Conservation (phyloP, 23 tunicate species). For the Styela clava region DNA sequence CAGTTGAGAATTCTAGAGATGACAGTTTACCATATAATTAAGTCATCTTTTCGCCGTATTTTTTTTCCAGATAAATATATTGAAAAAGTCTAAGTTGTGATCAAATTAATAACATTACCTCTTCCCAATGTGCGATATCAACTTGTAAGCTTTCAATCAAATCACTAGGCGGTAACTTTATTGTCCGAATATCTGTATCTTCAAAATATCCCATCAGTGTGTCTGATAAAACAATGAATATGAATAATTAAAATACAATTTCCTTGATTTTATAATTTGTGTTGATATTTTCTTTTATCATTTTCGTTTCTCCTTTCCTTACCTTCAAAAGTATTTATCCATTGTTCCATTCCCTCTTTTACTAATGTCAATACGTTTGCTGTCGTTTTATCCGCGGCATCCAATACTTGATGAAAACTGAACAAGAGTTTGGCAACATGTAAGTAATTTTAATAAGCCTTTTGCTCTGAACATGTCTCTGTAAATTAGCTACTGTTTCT, state of each 20-base stretch:
- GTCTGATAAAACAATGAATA: conserved; percentile 26
- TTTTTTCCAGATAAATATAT: no score
- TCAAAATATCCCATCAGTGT: conserved; percentile 33
- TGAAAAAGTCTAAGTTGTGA: not conserved
- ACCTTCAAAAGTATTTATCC: conserved; percentile 69
- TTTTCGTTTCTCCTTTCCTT: no score
- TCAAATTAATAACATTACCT: no score
- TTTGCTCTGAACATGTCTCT: no score
- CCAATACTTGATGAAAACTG: conserved; percentile 71
- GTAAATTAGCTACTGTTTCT: no score
- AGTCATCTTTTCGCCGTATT: no score
- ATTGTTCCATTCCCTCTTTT: conserved; percentile 37
- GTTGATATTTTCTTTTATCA: no score
- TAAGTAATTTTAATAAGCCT: no score
- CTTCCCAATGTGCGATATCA: conserved; percentile 54
- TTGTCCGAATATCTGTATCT: conserved; percentile 46
- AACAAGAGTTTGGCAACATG: not conserved
- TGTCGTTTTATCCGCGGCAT: conserved; percentile 58
- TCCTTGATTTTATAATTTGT: not conserved
- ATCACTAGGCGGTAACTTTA: conserved; percentile 56
- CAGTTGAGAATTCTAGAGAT: no score
- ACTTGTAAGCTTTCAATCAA: conserved; percentile 40
- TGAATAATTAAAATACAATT: no score
- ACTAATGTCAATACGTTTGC: conserved; percentile 19
- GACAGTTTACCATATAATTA: no score